Evolutionary conservation across 2,888 invertebrate species (phyloP), one percentile per base, ranked within the genome.

Genomic region (Girardia tigrina): DNA sequence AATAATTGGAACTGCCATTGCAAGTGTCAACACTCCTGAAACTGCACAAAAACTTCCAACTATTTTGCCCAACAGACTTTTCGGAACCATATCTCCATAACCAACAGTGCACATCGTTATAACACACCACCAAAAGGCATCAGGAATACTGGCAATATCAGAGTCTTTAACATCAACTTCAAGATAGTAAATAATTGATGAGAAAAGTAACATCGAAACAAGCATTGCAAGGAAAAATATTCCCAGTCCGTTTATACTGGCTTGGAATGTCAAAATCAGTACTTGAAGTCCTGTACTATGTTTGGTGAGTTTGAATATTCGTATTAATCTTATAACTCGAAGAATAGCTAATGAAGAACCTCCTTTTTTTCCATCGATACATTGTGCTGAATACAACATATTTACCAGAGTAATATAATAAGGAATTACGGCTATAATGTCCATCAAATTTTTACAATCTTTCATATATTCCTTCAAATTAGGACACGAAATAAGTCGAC

Each of bases 231-330:
- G 81, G 26, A 81, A 79, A 56, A 82, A 79, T 23, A 81, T 78
- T 70, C 79, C 79, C 76, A 81, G 79, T 72, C 81, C 81, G 76
- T 81, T 82, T 4, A 82, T 79, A 4, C 81, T 81, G 2, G 82
- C 81, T 16, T 78, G 77, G 79, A 82, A 83, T 14, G 83, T 82
- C 75, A 82, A 82, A 69, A 81, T 82, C 28, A 82, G 79, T 26
- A 82, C 81, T 78, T 82, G 82, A n/a, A 82, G 80, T 14, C 82
- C 82, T 20, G 80, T 80, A 0, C 81, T 83, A 77, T 82, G 82
- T 72, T 80, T 79, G 76, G 79, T 79, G 20, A 82, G 78, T 76
- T 82, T 82, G 79, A 82, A 83, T 42, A 82, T 36, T 36, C 73
- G 42, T 8, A 42, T 73, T 42, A 82, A 78, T 72, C 83, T 78